Base-by-base conservation (phyloP, 2,797 vertebrate genomes). In the Acomys russatus region DNA sequence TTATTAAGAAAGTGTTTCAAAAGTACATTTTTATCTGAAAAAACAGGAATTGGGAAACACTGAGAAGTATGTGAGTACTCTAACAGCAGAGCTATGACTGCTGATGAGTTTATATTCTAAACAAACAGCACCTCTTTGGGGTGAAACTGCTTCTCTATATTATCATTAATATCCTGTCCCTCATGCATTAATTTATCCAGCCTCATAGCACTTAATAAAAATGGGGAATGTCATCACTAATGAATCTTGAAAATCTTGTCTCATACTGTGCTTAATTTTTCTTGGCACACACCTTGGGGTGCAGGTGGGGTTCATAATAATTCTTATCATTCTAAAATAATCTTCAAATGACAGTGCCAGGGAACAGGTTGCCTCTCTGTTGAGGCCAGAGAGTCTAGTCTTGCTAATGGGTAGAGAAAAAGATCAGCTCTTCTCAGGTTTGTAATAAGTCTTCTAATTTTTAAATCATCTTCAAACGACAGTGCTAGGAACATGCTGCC, bases 121-220 rank as follows among this genome's bases (percentile, higher is more conserved):
- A n/a, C 91, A 88, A 77, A 92, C 0, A 23, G 85, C 25, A 3
- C 0, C 35, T 94, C 1, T 1, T 0, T 56, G 25, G 18, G 54
- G 6, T 96, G 6, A 20, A 93, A 11, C 25, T 56, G 71, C 71
- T 93, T 97, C 9, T 97, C 92, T 97, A 97, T 94, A 90, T 98
- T 96, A 97, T 92, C 54, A 98, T 98, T 97, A 98, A 97, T 97
- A 97, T 96, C 63, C 76, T 91, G 38, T 96, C 96, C 56, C 71
- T 96, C 2, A 7, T 96, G 63, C 59, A 92, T 44, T 78, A 8
- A 91, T 97, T 97, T 93, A 85, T 38, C 95, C 95, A 94, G 68
- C 80, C 86, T 97, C 91, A 95, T 9, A 94, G 85, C n/a, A 84
- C 56, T 97, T 98, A 98, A 98, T 97, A 95, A 98, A 98, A 98